phyloP scores from a whole-genome alignment of 2,113 vertebrate genomes.

The Drymodes brunneopygia region DNA sequence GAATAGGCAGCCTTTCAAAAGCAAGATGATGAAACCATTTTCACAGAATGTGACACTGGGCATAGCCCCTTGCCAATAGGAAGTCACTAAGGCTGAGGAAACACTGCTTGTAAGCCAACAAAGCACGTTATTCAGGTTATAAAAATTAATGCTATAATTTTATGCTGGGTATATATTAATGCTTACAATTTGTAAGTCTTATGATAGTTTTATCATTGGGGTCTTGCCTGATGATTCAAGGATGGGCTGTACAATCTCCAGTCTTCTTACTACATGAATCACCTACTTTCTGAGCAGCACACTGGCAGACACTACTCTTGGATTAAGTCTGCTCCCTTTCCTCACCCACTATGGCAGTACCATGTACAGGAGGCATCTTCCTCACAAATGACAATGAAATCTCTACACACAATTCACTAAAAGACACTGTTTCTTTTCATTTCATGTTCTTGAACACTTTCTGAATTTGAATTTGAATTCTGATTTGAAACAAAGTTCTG shows the following conservation, averaged over 20 bases:
- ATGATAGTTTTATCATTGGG: background rate
- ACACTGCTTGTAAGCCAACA: background rate
- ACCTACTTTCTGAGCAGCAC: background rate
- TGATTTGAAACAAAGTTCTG: background rate
- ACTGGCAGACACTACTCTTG: background rate
- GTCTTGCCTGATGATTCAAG: background rate
- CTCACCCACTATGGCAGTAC: background rate
- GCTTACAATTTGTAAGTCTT: background rate
- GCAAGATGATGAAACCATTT: background rate
- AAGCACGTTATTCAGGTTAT: background rate
- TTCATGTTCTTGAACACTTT: background rate
- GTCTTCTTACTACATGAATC: background rate
- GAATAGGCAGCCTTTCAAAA: background rate
- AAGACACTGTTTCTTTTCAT: background rate
- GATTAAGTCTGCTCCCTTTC: background rate
- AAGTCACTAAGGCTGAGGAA: background rate
- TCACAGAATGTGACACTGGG: background rate
- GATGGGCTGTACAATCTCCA: background rate
- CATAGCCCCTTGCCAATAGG: background rate
- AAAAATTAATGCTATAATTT: background rate
- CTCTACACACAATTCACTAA: background rate
- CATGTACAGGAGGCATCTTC: background rate
- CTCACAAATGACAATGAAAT: background rate
- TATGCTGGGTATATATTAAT: background rate
- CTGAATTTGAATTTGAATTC: no score